Evolutionary conservation across 2,113 vertebrate species (phyloP).

Genomic region (Rhinolophus sinicus): DNA sequence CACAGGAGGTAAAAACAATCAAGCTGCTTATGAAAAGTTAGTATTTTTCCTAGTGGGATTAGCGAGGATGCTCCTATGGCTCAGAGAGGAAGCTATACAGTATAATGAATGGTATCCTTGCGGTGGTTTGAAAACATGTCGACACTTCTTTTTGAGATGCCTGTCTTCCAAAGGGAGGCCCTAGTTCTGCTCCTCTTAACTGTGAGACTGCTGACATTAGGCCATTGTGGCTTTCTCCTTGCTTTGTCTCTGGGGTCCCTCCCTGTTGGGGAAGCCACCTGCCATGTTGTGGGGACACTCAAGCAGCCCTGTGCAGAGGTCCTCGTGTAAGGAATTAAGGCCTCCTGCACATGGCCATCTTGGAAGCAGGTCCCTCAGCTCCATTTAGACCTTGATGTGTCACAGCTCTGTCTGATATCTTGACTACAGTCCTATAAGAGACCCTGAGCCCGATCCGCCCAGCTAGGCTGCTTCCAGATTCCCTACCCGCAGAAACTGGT

Average conservation of each 20-base stretch:
- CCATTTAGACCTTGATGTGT: not conserved
- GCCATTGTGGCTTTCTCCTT: not conserved
- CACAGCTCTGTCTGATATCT: not conserved
- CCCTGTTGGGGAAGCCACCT: not conserved
- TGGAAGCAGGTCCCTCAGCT: not conserved
- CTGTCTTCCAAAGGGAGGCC: not conserved
- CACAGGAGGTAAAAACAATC: not conserved
- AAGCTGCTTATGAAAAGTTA: not conserved
- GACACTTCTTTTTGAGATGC: not conserved
- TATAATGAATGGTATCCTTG: not conserved
- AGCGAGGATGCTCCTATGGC: not conserved
- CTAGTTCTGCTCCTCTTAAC: not conserved
- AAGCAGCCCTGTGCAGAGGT: not conserved
- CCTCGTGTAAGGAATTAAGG: not conserved
- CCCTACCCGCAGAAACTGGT: not conserved
- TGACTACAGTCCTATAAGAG: not conserved
- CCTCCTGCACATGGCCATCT: not conserved
- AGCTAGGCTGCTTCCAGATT: not conserved
- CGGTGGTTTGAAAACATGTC: not conserved
- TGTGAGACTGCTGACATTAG: not conserved
- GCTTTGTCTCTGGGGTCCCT: not conserved
- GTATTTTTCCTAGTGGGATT: not conserved
- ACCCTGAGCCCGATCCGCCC: not conserved
- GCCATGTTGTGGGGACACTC: not conserved
- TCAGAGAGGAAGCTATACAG: not conserved